These are phyloP conservation scores for Paracentrotus lividus DNA, from an alignment of 53 echinoderm and acorn worm genomes.

Conservation along the genomic window DNA sequence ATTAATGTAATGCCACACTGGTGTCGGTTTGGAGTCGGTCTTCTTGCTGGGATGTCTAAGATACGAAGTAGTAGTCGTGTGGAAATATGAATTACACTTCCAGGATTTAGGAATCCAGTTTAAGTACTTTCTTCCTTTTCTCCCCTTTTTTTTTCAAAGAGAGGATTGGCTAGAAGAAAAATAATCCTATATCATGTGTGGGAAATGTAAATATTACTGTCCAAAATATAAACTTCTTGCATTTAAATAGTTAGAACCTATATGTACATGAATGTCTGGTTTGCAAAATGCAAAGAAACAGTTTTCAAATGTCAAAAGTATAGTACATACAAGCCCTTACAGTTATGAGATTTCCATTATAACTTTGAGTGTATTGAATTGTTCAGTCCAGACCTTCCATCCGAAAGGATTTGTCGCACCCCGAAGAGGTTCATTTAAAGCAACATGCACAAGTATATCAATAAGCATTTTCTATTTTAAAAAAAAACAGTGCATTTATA, in stretches of 20 bases:
- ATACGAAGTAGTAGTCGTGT: no score
- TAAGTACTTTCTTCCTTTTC: background rate
- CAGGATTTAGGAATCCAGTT: no score
- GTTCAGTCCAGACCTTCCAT: background rate
- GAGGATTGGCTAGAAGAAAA: background rate
- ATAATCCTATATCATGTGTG: background rate
- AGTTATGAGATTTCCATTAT: background rate
- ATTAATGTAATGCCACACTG: no score
- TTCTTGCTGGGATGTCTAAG: no score
- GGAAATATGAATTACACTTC: no score
- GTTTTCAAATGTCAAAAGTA: background rate
- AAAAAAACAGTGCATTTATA: conserved; percentile 48
- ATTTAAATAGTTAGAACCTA: no score
- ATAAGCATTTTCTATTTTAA: conserved; percentile 49
- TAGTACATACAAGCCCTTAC: background rate
- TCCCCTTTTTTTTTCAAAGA: background rate
- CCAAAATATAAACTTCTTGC: background rate
- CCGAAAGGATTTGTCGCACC: conserved; percentile 20
- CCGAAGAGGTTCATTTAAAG: conserved; percentile 5
- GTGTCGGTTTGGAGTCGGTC: no score
- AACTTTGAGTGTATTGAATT: background rate
- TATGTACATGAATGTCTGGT: background rate
- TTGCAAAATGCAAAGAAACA: background rate
- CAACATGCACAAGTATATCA: conserved; percentile 45
- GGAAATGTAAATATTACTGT: background rate